Evolutionary conservation across 2,888 invertebrate genomes (phyloP).

Genomic region (Rapana venosa): DNA sequence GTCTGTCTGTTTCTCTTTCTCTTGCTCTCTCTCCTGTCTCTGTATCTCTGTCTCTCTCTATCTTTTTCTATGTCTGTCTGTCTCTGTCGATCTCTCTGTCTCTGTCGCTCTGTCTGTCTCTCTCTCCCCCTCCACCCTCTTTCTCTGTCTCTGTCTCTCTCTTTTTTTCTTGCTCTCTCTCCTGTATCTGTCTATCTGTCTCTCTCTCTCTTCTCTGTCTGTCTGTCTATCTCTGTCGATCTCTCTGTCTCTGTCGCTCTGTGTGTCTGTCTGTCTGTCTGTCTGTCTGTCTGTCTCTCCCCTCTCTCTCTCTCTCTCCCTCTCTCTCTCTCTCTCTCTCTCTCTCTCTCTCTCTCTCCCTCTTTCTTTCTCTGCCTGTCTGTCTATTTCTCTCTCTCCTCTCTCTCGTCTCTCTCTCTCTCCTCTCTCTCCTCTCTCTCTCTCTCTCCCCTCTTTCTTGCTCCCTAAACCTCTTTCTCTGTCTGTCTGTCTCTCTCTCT

Average conservation of each 20-base stretch:
- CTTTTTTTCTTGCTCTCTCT: neutral
- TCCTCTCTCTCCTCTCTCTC: neutral
- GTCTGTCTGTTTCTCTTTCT: too few relatives aligned
- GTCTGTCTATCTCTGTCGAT: neutral
- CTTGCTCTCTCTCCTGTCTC: too few relatives aligned
- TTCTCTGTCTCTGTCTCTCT: neutral
- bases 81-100: too few relatives aligned
- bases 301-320: too few relatives aligned
- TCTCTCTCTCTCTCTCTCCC: neutral
- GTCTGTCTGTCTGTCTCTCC: too few relatives aligned
- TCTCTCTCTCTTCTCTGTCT: neutral
- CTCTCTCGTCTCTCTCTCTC: neutral
- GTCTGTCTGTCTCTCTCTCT: neutral
- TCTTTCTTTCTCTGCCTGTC: neutral
- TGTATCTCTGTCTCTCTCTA: too few relatives aligned
- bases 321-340: neutral
- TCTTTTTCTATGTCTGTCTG: too few relatives aligned
- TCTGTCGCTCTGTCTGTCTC: too few relatives aligned
- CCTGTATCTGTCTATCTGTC: neutral
- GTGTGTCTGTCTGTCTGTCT: too few relatives aligned
- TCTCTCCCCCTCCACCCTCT: conserved; percentile 5
- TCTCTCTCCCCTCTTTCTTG: neutral
- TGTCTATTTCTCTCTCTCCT: neutral
- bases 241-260: neutral
- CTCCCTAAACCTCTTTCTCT: neutral